phyloP scores from a whole-genome alignment of 2,797 vertebrate genomes.

The Poeciliopsis gracilis region DNA sequence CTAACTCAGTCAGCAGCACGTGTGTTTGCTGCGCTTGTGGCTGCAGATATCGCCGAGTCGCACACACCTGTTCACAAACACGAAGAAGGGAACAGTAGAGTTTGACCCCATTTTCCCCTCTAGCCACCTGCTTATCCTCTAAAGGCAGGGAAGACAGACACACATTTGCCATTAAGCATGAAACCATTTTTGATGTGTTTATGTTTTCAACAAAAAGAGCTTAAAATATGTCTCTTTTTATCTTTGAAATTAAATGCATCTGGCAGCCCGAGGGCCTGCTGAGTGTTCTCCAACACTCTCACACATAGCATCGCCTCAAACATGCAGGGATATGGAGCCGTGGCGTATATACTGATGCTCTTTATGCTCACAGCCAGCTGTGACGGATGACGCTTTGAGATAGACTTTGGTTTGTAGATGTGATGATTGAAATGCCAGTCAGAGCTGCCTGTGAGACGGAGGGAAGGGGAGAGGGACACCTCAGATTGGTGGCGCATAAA shows the following conservation, averaged over 20 bases:
- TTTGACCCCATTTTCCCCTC: slow-evolving; percentile 36
- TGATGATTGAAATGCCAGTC: slow-evolving; percentile 67
- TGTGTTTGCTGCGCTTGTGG: slow-evolving; percentile 32
- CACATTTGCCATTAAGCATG: slow-evolving; percentile 11
- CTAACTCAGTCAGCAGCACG: slow-evolving; percentile 31
- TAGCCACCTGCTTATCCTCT: slow-evolving; percentile 46
- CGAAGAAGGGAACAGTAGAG: slow-evolving; percentile 18
- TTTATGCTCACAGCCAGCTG: slow-evolving; percentile 18
- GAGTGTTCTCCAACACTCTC: slow-evolving; percentile 15
- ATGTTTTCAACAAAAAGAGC: not conserved
- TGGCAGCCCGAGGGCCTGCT: not conserved
- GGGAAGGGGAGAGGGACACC: slow-evolving; percentile 41
- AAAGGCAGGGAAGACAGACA: slow-evolving; percentile 9
- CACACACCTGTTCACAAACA: slow-evolving; percentile 50
- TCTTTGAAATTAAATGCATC: not conserved
- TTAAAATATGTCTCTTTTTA: slow-evolving; percentile 3
- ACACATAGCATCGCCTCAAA: slow-evolving; percentile 28
- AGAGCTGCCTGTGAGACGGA: slow-evolving; percentile 50
- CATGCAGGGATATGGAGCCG: slow-evolving; percentile 9
- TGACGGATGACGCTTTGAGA: slow-evolving; percentile 42
- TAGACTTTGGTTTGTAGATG: slow-evolving; percentile 34
- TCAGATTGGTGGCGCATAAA: slow-evolving; percentile 1
- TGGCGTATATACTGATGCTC: slow-evolving; percentile 4
- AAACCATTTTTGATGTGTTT: not conserved
- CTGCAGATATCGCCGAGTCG: slow-evolving; percentile 24